A percentile compares a stretch with the other conserved stretches of the same genome.
These are phyloP conservation scores for Sinocyclocheilus grahami DNA, from an alignment of 2,113 vertebrate species.

Conservation along the genomic window DNA sequence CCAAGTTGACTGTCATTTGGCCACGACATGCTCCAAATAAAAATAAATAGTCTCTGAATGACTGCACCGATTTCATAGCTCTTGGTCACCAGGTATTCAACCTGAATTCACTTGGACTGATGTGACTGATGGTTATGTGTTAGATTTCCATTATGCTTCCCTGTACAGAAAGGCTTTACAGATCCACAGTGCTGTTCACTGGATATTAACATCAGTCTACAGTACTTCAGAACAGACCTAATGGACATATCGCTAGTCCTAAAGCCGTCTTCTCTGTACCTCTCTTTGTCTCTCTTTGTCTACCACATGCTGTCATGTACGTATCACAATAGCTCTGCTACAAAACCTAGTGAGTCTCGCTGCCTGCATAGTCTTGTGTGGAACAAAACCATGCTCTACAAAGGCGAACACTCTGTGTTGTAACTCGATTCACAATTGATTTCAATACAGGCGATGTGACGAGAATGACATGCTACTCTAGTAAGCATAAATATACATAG, in stretches of 20 bases:
- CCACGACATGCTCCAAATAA: background rate
- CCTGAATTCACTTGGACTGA: background rate
- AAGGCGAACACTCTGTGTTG: background rate
- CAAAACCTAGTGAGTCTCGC: background rate
- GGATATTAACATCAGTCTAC: slow-evolving; percentile 26
- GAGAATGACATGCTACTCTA: background rate
- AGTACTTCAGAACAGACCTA: slow-evolving; percentile 24
- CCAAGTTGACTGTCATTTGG: background rate
- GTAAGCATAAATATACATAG: background rate
- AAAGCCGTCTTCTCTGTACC: background rate
- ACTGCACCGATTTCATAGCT: background rate
- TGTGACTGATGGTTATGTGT: background rate
- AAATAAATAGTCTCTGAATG: background rate
- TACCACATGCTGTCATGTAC: slow-evolving; percentile 24
- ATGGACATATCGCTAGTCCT: background rate
- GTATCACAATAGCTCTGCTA: background rate
- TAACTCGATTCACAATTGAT: background rate
- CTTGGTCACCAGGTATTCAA: slow-evolving; percentile 11
- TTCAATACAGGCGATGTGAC: background rate
- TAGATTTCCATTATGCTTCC: slow-evolving; percentile 10
- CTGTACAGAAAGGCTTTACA: slow-evolving; percentile 18
- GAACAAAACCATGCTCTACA: background rate
- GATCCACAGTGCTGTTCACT: slow-evolving; percentile 4
- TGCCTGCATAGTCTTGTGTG: background rate
- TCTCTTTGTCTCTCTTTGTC: slow-evolving; percentile 26